Conservation (phyloP, 2,113 vertebrate species). For the Microtus pennsylvanicus region DNA sequence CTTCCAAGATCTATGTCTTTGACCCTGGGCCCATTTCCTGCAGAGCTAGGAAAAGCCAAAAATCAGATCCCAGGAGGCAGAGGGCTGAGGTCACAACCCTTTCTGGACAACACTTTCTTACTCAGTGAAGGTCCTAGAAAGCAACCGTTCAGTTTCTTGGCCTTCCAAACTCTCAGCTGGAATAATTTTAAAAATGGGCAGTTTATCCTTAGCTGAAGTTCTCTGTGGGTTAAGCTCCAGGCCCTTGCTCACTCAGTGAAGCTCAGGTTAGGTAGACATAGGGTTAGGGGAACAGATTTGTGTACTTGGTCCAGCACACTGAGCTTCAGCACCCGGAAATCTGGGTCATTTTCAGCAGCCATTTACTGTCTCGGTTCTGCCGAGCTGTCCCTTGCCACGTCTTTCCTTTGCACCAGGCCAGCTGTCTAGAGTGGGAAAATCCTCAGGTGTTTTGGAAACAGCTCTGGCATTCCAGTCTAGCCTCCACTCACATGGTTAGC, state of each 20-base stretch:
- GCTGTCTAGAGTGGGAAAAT: neutral
- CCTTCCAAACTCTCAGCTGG: neutral
- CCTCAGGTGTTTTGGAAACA: neutral
- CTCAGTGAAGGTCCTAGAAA: neutral
- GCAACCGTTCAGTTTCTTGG: neutral
- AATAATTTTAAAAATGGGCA: neutral
- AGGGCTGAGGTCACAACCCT: neutral
- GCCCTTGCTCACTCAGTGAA: neutral
- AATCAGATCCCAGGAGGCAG: neutral
- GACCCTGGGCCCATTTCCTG: neutral
- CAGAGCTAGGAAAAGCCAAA: neutral
- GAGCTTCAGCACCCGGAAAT: neutral
- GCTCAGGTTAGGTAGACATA: neutral
- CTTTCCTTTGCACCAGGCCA: neutral
- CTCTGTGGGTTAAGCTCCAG: neutral
- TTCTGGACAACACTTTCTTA: conserved; percentile 3
- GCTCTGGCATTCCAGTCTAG: neutral
- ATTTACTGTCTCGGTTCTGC: neutral
- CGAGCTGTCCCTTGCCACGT: neutral
- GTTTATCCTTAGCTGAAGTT: neutral
- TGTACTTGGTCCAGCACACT: fast-evolving
- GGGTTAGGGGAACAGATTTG: fast-evolving
- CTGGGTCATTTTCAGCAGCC: neutral
- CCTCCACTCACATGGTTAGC: neutral
- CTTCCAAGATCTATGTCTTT: neutral